phyloP scores from a whole-genome alignment of 2,113 vertebrate genomes.

The Cheirogaleus medius region DNA sequence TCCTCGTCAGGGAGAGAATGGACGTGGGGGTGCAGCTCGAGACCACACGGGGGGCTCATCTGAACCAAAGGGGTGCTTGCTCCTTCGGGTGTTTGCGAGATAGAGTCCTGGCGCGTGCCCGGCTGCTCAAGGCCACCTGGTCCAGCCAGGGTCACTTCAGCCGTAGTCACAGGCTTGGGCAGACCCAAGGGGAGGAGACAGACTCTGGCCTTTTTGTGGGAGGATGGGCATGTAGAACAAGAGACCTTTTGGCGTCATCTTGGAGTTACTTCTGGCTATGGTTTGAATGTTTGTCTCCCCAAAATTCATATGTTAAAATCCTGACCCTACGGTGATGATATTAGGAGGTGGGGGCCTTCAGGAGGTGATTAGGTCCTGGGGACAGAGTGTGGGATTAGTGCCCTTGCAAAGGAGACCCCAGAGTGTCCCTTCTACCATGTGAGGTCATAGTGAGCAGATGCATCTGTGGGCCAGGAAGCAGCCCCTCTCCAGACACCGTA shows the following conservation, averaged over 20 bases:
- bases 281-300: neutral
- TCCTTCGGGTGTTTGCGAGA: neutral
- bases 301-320: neutral
- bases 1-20: neutral
- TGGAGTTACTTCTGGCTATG: neutral
- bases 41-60: neutral
- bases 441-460: neutral
- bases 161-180: neutral
- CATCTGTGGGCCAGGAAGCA: neutral
- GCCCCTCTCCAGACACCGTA: neutral
- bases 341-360: neutral
- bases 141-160: neutral
- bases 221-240: neutral
- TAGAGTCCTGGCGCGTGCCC: neutral
- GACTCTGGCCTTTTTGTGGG: neutral
- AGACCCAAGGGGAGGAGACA: neutral
- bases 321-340: neutral
- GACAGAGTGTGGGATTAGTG: neutral
- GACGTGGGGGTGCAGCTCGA: neutral
- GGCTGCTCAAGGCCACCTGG: neutral
- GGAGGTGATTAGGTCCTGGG: neutral
- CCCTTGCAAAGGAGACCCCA: no score
- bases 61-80: neutral
- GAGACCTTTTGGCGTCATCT: neutral
- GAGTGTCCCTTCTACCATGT: neutral